Base-by-base conservation (phyloP, 2,797 vertebrate genomes). In the Acomys russatus region DNA sequence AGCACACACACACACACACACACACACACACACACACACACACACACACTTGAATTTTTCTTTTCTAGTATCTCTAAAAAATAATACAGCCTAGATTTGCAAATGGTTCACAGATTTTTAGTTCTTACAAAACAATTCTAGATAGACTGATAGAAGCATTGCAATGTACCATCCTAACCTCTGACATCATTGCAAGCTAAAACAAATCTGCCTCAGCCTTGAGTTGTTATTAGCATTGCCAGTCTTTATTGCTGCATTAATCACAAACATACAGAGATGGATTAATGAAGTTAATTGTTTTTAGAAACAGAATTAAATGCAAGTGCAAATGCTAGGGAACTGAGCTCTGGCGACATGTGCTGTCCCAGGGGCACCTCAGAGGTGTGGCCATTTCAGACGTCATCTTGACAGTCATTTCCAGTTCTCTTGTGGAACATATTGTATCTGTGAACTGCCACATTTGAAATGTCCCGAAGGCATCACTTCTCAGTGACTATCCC, bases 211-310 rank as follows among this genome's bases (percentile, higher is more conserved):
- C 64, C 70, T 64, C 56, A 2, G 15, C 74, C 38, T 51, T 71
- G 94, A 95, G 71, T 96, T 94, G 85, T 66, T 91, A 70, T 82
- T 91, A 74, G 59, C 92, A 59, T 89, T 82, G 88, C 70, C 82
- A 30, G 73, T 78, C 88, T 96, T 89, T 92, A 89, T 91, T 56
- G 90, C 82, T 49, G 20, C 88, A 82, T 97, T 85, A 90, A 94
- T 96, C 94, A 84, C 86, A 85, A 38, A 25, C 90, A 68, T 17
- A 78, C 70, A 73, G 88, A 92, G 92, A 91, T 54, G 61, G n/a
- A 63, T 38, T 90, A 64, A 94, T 90, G 90, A 56, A 95, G 92
- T 38, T 94, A 93, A 85, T 98, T 92, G 74, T 68, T 96, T 94
- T 66, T 63, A 92, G 96, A 96, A 96, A 33, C 20, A 14, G 23